Base-by-base conservation (phyloP, 2,888 invertebrate genomes). In the Cryptocheilus praepositus region DNA sequence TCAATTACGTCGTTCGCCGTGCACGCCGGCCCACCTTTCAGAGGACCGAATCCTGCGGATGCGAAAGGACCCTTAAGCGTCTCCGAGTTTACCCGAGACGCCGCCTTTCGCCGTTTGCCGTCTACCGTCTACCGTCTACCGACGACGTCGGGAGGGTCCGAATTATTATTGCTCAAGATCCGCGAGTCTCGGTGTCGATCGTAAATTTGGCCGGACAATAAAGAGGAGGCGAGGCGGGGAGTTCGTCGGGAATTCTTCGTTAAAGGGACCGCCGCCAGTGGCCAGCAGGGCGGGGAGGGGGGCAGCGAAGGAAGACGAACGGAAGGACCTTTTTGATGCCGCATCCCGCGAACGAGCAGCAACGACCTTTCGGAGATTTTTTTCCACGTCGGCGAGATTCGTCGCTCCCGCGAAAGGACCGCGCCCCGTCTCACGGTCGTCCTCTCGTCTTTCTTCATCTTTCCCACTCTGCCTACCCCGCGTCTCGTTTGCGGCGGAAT, bases 401-500 rank as follows among this genome's bases (percentile, higher is more conserved):
- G 8, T 46, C 44, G 57, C 52, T 25, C 16, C 51, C 18, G 13
- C 13, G 43, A 57, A 28, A 49, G 36, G 62, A 55, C 15, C 16
- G 52, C 25, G 52, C 36, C 59, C 21, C 13, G 13, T 52, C 55
- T 53, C 44, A 22, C 51, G 8, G 13, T 36, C 36, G 1, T 1
- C 36, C 36, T 36, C 13, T 11, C 36, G 8, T 7, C 52, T 5
- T 11, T 16, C 28, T 4, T 36, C 44, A n/a, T 28, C 28, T 25
- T 5, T 19, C 22, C 21, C 4, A 13, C 21, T 19, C 28, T 49
- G 16, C n/a, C 49, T 45, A 18, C 13, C 49, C 51, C 28, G 7
- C 65, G 52, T 51, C 61, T 63, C 65, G 62, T 70, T 68, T 52
- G 73, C 74, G 72, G 66, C 70, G 76, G 77, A 88, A 88, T 88